Base-by-base conservation (phyloP, 2,888 invertebrate genomes). In the Aphodius granarius region DNA sequence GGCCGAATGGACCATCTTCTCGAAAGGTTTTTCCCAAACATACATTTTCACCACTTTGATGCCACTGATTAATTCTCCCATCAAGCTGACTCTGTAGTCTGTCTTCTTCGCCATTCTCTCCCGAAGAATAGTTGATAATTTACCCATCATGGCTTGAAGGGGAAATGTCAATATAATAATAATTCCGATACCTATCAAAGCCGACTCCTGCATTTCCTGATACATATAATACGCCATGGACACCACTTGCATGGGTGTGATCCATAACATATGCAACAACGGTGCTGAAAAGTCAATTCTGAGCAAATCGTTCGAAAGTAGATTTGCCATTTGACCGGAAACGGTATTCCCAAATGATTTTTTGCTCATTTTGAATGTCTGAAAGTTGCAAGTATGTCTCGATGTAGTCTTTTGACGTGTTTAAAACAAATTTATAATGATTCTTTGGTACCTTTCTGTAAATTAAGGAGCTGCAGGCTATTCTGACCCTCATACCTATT, bases 271-370 rank as follows among this genome's bases (percentile, higher is more conserved):
- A 85, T 95, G 94, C 15, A 95, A 86, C 83, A 92, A 92, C 72
- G 91, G 82, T n/a, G 92, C 90, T 19, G 92, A 91, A 85, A 92
- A 86, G 83, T 96, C 96, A 84, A 96, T 95, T 78, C 95, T 90
- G 81, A 92, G 92, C 2, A 96, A 95, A 84, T 96, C 96, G 82
- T 95, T 96, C 0, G 95, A 95, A 87, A 96, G 89, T 74, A 96
- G 86, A 85, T 96, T 96, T 66, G 96, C 92, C 81, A 96, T 91
- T 86, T 95, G 94, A 0, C 95, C 96, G 79, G 94, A 86, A 86
- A 96, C 94, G 0, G 96, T 95, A 83, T 95, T 92, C 0, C 94
- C 93, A 23, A 97, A 85, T 0, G 96, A 93, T 0, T 89, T 89
- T 82, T 90, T 91, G 82, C 92, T 93, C 22, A 73, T 64, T 64